Evolutionary conservation across 2,113 vertebrate genomes (phyloP), one percentile per base, ranked within the genome.

Genomic region (Neotoma lepida): DNA sequence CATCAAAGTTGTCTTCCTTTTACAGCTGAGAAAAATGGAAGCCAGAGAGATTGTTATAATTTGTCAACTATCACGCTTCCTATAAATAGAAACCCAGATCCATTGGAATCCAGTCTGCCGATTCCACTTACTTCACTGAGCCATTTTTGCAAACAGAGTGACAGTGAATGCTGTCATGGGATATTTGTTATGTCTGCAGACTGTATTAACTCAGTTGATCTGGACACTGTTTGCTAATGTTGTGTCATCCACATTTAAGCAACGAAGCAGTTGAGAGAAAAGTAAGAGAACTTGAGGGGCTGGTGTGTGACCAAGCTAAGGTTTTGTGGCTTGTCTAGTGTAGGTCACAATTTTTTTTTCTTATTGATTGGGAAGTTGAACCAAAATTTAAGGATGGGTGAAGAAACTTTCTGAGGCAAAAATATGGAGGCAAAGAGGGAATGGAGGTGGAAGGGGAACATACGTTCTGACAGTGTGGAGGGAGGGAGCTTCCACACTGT

Each of bases 41-140:
- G 82, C 18, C 33, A 66, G 20, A 41, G 56, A 49, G 24, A 89
- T 58, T 41, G 9, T 95, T 94, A 85, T 4, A 84, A 61, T 89
- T 71, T 93, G 63, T 61, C 68, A 91, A 56, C 74, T 76, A 54
- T 24, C 84, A 81, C 39, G 87, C n/a, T 93, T 87, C 35, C 74
- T 30, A 87, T 44, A 74, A 64, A 56, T 56, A n/a, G 66, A 86
- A 92, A 49, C 28, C 46, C 68, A 56, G 74, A 54, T 39, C 33
- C 54, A 30, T 84, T 35, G 46, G 63, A 94, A 86, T 44, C 44
- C 54, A 61, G 0, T 54, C 35, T 41, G 74, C 80, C 91, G 20
- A 81, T 82, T 44, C 39, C 56, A 35, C 70, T 73, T 22, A 13
- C 54, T 90, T 95, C 30, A 20, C 39, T 51, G 0, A 39, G 30